Conservation (phyloP, 1,140 invertebrate genomes). For the Lordiphosa stackelbergi region DNA sequence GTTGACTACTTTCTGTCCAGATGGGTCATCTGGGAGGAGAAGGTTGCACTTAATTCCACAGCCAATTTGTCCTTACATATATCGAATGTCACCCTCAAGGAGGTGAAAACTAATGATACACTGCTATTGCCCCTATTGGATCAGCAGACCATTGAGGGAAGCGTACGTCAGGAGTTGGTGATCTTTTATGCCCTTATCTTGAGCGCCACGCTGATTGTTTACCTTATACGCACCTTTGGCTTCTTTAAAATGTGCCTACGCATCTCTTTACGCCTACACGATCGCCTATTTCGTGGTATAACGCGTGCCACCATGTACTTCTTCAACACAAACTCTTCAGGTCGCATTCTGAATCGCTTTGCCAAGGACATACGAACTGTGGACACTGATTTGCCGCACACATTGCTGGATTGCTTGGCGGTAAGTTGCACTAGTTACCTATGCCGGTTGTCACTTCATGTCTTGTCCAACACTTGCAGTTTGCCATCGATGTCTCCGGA, state of each 20-base stretch:
- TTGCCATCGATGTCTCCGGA: slow-evolving; percentile 83
- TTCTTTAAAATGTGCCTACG: slow-evolving; percentile 90
- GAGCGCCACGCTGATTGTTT: slow-evolving; percentile 51
- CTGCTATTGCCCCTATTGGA: slow-evolving; percentile 37
- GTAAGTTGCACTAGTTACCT: slow-evolving; percentile 77
- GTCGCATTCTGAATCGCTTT: slow-evolving; percentile 90
- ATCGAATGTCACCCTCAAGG: slow-evolving; percentile 3
- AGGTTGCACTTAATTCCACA: slow-evolving; percentile 22
- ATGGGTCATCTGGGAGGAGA: slow-evolving; percentile 79
- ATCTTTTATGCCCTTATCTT: slow-evolving; percentile 66
- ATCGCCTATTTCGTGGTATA: slow-evolving; percentile 90
- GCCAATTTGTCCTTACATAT: background rate
- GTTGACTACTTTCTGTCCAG: slow-evolving; percentile 88
- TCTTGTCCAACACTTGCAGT: slow-evolving; percentile 68
- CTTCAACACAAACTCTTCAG: slow-evolving; percentile 92
- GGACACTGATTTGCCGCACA: slow-evolving; percentile 88
- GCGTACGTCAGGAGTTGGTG: slow-evolving; percentile 51
- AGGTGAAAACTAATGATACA: slow-evolving; percentile 24
- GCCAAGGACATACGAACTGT: slow-evolving; percentile 90
- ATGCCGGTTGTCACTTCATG: slow-evolving; percentile 5
- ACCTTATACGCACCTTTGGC: slow-evolving; percentile 80
- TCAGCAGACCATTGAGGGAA: slow-evolving; percentile 19
- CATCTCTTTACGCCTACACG: slow-evolving; percentile 88
- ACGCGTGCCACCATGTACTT: slow-evolving; percentile 90
- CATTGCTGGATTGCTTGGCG: slow-evolving; percentile 84